phyloP scores from a whole-genome alignment of 1,140 invertebrate genomes.

The Camponotus vicinus region DNA sequence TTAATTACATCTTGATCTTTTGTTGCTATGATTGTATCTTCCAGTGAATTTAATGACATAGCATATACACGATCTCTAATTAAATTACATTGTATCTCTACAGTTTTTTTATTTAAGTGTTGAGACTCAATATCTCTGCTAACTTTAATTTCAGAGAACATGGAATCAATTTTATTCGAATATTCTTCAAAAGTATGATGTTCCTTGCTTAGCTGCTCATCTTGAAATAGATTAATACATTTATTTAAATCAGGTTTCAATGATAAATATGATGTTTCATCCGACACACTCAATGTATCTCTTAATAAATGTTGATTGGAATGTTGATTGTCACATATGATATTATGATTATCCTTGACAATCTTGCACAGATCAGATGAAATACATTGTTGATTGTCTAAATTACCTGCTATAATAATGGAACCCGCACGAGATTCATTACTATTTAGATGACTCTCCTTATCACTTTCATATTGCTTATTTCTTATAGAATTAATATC shows the following conservation, averaged over 20 bases:
- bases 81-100: neutral
- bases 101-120: neutral
- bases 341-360: neutral
- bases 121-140: neutral
- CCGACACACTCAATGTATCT: neutral
- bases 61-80: neutral
- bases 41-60: neutral
- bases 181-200: neutral
- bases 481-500: neutral
- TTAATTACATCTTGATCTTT: neutral
- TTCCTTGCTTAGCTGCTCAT: neutral
- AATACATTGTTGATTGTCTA: neutral
- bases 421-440: slow-evolving; percentile 16
- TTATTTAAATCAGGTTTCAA: slow-evolving; percentile 61
- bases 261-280: slow-evolving; percentile 22
- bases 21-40: neutral
- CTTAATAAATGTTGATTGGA: neutral
- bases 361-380: neutral
- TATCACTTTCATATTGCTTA: neutral
- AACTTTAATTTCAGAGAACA: neutral
- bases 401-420: slow-evolving; percentile 36
- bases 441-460: neutral
- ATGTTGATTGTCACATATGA: neutral
- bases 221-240: slow-evolving; percentile 55
- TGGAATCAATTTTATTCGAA: neutral